Evolutionary conservation across 2,888 invertebrate genomes (phyloP), one percentile per base, ranked within the genome.

Genomic region (Ornithoptera priamus): DNA sequence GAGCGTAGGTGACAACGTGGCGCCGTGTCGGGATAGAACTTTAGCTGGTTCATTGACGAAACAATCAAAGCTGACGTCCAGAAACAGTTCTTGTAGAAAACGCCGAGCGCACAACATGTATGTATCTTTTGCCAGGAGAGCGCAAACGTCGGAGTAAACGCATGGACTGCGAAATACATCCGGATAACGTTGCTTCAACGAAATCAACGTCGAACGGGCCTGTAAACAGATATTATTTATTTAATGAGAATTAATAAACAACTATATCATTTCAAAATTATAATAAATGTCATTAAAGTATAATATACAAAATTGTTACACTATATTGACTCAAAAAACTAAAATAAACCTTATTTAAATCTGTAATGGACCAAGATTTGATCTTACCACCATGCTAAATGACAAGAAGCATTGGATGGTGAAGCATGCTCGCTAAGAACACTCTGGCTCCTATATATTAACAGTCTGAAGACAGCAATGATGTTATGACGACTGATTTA

Each of bases 1-100:
- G 18, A 61, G 24, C 22, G 70, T 58, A 24, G 67, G 67, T 36
- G 67, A 71, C 12, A 71, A 18, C 46, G 67, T 7, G 42, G 71
- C 73, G 57, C 76, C 76, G 71, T 85, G 90, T 0, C 89, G 76
- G 5, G 86, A 78, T 22, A 95, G 81, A 15, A 95, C 86, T 4
- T 89, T 87, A 62, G 86, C 78, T 0, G 94, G 93, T 72, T 94
- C 94, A 36, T 79, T 77, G 61, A 89, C 86, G 76, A 95, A 94
- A 74, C 92, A 93, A 64, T 95, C 95, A 82, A 97, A 97, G 80
- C 94, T 93, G 36, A 97, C 93, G 81, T 99, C 99, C 65, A 97
- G 93, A 87, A 99, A 99, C 56, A 99, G 93, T 86, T 99, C 99
- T 85, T 99, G 99, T 46, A 99, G 92, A 86, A 98, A 97, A 69